Conservation (phyloP, 2,113 vertebrate species). For the Centropus bengalensis region DNA sequence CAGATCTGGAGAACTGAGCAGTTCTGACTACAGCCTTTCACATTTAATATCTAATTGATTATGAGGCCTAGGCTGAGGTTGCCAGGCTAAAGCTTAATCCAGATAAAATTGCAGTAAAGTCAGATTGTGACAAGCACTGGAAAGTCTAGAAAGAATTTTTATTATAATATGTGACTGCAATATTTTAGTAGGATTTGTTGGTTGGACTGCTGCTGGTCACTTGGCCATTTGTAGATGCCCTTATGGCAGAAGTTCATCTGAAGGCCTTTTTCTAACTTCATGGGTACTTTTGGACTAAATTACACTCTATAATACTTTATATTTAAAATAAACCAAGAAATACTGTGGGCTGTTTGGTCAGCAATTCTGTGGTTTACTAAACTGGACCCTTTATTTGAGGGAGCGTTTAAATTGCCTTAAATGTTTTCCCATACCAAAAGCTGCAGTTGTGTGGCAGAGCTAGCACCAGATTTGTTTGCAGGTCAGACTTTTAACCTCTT, state of each 20-base stretch:
- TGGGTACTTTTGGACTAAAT: not conserved
- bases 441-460: not conserved
- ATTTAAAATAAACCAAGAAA: not conserved
- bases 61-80: not conserved
- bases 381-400: not conserved
- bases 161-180: not conserved
- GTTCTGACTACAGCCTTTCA: not conserved
- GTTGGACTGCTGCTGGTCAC: not conserved
- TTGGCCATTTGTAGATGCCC: not conserved
- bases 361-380: not conserved
- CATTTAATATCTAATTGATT: not conserved
- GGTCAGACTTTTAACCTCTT: conserved; percentile 56
- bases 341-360: not conserved
- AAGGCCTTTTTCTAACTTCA: not conserved
- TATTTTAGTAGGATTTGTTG: not conserved
- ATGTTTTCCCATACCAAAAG: conserved; percentile 12
- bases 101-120: not conserved
- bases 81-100: not conserved
- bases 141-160: not conserved
- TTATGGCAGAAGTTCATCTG: not conserved
- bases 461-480: not conserved
- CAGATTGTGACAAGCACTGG: not conserved
- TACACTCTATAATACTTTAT: not conserved
- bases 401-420: not conserved
- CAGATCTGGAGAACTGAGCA: not conserved